Percentiles rank a stretch among this genome's conserved stretches.
Evolutionary conservation across 2,113 vertebrate genomes (phyloP).

Genomic region (Hyperoodon ampullatus): DNA sequence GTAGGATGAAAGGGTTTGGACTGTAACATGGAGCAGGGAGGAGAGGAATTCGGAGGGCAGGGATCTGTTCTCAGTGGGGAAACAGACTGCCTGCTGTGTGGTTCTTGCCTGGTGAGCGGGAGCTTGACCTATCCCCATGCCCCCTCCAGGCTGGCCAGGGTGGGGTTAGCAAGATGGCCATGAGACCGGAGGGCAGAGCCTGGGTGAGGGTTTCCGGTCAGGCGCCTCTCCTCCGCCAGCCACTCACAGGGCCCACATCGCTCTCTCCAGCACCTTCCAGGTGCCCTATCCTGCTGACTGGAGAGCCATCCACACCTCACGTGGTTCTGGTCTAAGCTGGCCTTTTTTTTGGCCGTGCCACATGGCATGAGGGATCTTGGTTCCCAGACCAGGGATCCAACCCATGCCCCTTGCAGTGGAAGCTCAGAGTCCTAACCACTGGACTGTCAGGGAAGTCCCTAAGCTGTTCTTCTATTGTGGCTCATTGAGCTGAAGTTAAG

Average conservation of each 20-base stretch:
- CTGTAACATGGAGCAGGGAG: neutral
- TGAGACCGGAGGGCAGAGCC: neutral
- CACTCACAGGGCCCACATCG: neutral
- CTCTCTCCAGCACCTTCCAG: neutral
- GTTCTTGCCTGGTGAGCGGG: neutral
- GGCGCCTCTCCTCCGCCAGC: neutral
- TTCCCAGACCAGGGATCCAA: too few relatives aligned
- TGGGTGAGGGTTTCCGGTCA: neutral
- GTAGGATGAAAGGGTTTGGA: neutral
- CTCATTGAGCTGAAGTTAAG: neutral
- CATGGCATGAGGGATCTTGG: too few relatives aligned
- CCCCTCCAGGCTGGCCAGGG: neutral
- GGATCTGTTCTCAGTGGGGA: neutral
- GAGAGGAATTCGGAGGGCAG: neutral
- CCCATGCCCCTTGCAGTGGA: too few relatives aligned
- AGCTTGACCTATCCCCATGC: neutral
- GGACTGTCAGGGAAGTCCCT: too few relatives aligned
- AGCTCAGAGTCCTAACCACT: too few relatives aligned
- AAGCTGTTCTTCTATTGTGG: neutral
- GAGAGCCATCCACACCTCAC: neutral
- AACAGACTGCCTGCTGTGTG: too few relatives aligned
- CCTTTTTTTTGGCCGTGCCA: neutral
- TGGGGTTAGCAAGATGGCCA: neutral
- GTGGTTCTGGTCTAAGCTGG: neutral
- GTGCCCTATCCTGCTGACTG: neutral